These are phyloP conservation scores for Sarcophaga carnaria DNA, from an alignment of 2,888 invertebrate genomes.

Conservation along the genomic window DNA sequence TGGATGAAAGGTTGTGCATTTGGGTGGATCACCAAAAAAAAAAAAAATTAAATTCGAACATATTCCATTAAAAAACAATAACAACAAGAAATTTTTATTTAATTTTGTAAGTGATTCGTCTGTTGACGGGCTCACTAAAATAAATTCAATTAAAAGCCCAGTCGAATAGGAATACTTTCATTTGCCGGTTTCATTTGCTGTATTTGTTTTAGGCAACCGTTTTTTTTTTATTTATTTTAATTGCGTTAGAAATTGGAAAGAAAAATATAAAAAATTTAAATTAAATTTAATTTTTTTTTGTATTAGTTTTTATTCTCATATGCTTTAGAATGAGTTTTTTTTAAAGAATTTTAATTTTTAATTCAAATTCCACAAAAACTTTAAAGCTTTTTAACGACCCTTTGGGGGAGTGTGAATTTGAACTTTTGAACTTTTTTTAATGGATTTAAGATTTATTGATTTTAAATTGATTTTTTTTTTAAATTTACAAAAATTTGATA, in stretches of 20 bases:
- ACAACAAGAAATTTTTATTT: slow-evolving; percentile 26
- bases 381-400: not conserved
- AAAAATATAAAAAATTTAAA: not conserved
- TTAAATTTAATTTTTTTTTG: not conserved
- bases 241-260: not conserved
- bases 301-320: too few relatives aligned
- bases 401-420: not conserved
- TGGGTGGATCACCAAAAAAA: slow-evolving; percentile 6
- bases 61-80: slow-evolving; percentile 21
- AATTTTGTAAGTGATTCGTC: slow-evolving; percentile 38
- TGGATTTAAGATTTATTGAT: not conserved
- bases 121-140: slow-evolving; percentile 34
- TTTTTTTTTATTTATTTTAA: slow-evolving; percentile 22
- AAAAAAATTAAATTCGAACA: slow-evolving; percentile 9
- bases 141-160: slow-evolving; percentile 53
- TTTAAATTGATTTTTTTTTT: not conserved
- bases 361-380: not conserved
- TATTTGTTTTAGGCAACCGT: not conserved
- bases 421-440: slow-evolving; percentile 4
- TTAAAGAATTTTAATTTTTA: not conserved
- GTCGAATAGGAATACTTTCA: slow-evolving; percentile 18
- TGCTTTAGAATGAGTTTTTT: too few relatives aligned
- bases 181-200: not conserved
- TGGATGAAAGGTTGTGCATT: not conserved
- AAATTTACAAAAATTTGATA: not conserved